Evolutionary conservation across 2,888 invertebrate genomes (phyloP).

Genomic region (Caradrina kadenii): DNA sequence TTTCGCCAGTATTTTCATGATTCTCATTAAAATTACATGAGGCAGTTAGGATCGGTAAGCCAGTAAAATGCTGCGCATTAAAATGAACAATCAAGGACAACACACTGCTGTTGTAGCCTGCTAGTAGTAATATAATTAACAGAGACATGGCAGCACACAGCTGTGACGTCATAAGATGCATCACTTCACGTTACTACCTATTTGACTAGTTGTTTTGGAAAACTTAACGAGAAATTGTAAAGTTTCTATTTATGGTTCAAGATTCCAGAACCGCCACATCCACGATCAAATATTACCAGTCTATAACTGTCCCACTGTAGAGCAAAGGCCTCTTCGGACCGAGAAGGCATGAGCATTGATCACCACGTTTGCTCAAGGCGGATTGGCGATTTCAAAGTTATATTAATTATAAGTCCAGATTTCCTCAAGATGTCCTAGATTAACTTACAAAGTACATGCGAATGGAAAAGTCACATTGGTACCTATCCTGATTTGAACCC

Average conservation of each 20-base stretch:
- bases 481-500: too few relatives aligned
- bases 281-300: too few relatives aligned
- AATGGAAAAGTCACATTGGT: too few relatives aligned
- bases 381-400: too few relatives aligned
- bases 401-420: too few relatives aligned
- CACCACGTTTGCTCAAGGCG: too few relatives aligned
- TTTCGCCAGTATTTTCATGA: background rate
- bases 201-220: slow-evolving; percentile 29
- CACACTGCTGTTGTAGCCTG: slow-evolving; percentile 13
- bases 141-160: slow-evolving; percentile 32
- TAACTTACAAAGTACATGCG: too few relatives aligned
- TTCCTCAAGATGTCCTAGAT: too few relatives aligned
- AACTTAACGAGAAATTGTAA: slow-evolving; percentile 11
- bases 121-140: slow-evolving; percentile 58
- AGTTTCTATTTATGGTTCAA: slow-evolving; percentile 7
- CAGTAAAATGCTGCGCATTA: slow-evolving; percentile 40
- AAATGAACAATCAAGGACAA: slow-evolving; percentile 45
- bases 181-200: slow-evolving; percentile 8
- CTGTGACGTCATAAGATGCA: slow-evolving; percentile 20
- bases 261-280: background rate
- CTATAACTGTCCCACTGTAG: too few relatives aligned
- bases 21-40: slow-evolving; percentile 28
- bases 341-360: too few relatives aligned
- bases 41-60: slow-evolving; percentile 30
- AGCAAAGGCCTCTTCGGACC: too few relatives aligned